Evolutionary conservation across 2,888 invertebrate species (phyloP), one percentile per base, ranked within the genome.

Genomic region (Ophioninae sp.): DNA sequence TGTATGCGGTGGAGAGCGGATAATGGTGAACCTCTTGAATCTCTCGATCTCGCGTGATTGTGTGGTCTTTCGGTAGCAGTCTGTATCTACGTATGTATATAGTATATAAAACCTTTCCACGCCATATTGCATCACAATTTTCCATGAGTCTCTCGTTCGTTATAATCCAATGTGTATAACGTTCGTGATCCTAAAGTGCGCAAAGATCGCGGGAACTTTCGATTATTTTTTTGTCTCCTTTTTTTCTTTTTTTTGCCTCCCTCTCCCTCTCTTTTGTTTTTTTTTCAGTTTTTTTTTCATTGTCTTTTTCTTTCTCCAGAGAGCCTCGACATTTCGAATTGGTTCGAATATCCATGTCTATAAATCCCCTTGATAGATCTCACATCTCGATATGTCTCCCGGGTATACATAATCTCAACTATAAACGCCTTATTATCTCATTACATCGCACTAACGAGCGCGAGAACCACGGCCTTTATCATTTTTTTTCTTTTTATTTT

Each of bases 121-220:
- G 59, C 56, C 39, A 71, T 69, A 80, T 86, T 85, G 83, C 86
- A 77, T 79, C 76, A 85, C 65, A 71, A 82, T 85, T 86, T 85
- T 79, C 75, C 71, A 72, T 68, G 79, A 82, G 75, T 67, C 59
- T 75, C 82, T 64, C 56, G 63, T 69, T 76, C 71, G 56, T 71
- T 67, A 76, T 76, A 76, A 65, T 59, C 67, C 67, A 41, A 59
- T 39, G 39, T 41, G 37, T 13, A 56, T 65, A 56, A 71, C 23
- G 37, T 23, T 61, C 63, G 68, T 56, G 63, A 65, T 30, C 20
- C 74, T 37, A 20, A 64, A 74, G 64, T 65, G 76, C n/a, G 59
- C 56, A 82, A 82, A 79, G 74, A 79, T 82, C 79, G 71, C 74
- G 75, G 75, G 78, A 82, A 74, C 78, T 74, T 74, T 78, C 69